A percentile compares a stretch with the other conserved stretches of the same genome.
Evolutionary conservation across 92 coral and sea anemone genomes (phyloP).

Genomic region (Siderastrea siderea): DNA sequence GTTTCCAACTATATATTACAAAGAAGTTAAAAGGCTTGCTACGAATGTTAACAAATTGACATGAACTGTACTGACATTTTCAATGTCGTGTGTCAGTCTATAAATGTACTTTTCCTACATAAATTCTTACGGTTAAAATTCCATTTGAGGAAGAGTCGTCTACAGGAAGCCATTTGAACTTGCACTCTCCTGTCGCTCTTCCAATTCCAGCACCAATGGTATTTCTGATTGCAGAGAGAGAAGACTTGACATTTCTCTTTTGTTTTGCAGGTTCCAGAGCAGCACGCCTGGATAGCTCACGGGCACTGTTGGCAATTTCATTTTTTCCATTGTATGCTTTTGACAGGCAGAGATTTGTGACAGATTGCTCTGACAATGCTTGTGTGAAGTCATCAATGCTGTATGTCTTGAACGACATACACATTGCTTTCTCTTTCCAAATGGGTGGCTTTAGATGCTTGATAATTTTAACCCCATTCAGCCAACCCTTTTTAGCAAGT

Average conservation of each 20-base stretch:
- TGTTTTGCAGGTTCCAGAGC: constrained; percentile 65
- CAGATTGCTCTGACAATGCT: constrained; percentile 43
- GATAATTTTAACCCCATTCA: constrained; percentile 29
- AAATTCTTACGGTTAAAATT: too few species aligned
- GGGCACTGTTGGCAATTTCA: constrained; percentile 10
- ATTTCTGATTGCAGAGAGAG: constrained; percentile 46
- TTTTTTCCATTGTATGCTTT: constrained; percentile 29
- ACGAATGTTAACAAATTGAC: too few species aligned
- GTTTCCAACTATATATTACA: too few species aligned
- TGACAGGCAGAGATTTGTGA: neutral
- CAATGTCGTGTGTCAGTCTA: too few species aligned
- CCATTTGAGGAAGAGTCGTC: too few species aligned
- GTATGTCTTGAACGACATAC: constrained; percentile 33
- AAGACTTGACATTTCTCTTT: neutral
- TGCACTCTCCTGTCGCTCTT: too few species aligned
- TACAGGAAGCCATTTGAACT: too few species aligned
- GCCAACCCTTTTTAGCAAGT: constrained; percentile 38
- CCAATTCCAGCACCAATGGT: constrained; percentile 10
- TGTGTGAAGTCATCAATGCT: constrained; percentile 25
- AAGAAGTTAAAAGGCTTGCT: too few species aligned
- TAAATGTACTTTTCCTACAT: too few species aligned
- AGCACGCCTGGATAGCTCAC: constrained; percentile 43
- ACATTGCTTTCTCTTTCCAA: constrained; percentile 54
- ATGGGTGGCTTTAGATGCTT: constrained; percentile 53
- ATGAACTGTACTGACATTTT: too few species aligned